phyloP scores from a whole-genome alignment of 2,797 vertebrate species.

The Triplophysa yarkandensis region DNA sequence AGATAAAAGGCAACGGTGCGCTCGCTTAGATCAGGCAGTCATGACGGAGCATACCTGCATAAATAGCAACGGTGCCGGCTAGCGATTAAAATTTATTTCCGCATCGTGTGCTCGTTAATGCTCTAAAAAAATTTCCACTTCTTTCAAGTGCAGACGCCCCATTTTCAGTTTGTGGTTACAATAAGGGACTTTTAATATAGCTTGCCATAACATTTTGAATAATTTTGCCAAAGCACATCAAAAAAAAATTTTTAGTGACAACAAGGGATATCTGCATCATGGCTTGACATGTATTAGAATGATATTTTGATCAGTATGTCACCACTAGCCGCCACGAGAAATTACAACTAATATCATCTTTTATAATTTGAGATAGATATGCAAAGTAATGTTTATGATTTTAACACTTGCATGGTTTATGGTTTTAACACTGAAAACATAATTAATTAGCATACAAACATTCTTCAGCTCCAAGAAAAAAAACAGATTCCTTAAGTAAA shows the following conservation, averaged over 20 bases:
- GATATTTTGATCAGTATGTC: not conserved
- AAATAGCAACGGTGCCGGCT: constrained; percentile 19
- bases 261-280: not conserved
- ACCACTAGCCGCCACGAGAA: not conserved
- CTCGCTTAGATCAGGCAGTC: constrained; percentile 20
- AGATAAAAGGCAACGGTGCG: constrained; percentile 27
- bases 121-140: not conserved
- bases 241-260: not conserved
- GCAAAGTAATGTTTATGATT: not conserved
- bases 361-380: too few species aligned
- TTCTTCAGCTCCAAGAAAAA: not conserved
- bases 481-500: not conserved
- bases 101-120: not conserved
- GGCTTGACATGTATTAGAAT: not conserved
- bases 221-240: not conserved
- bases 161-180: not conserved
- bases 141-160: not conserved
- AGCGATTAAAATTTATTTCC: constrained; percentile 7
- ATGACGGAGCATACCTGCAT: constrained; percentile 21
- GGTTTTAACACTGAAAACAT: not conserved
- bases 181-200: not conserved
- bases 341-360: too few species aligned
- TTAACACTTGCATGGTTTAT: not conserved
- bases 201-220: not conserved
- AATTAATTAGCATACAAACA: not conserved